Evolutionary conservation across 2,888 invertebrate species (phyloP), one percentile per base, ranked within the genome.

Genomic region (Acrobasis consociella): DNA sequence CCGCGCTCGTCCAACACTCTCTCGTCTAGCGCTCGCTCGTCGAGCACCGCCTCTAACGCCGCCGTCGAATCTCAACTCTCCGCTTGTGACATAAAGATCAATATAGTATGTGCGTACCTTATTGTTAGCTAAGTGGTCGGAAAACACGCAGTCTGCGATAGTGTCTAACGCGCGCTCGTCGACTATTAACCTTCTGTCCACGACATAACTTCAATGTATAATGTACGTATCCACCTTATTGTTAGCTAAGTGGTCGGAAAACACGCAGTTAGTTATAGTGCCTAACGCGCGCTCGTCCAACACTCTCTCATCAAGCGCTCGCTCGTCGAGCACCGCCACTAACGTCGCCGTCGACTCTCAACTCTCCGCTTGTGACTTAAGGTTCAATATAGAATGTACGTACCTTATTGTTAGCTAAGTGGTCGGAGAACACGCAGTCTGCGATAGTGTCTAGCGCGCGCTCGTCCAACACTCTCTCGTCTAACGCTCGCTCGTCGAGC

Each of bases 51-150:
- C 76, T 95, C 95, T 60, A 98, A 87, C 9, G 97, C 97, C 65
- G 97, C 95, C 80, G 97, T 97, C 74, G 98, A 87, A 82, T 97
- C 97, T 71, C 97, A 97, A 46, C 97, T 96, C 86, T 98, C 97
- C 80, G 97, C 97, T 73, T 7, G 7, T 31, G 2, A 31, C 31
- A 22, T 22, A 22, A 22, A 5, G 7, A 5, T 31, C 2, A 2
- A 31, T 31, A 8, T 22, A 31, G 31, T 9, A 50, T 37, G 13
- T 31, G n/a, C 60, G 10, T 62, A 73, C 82, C 80, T 83, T 84
- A 63, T 70, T 74, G 64, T 78, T 79, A 59, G 71, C 63, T 38
- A 71, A 64, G 55, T 74, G 76, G 75, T 49, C 78, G 67, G 73
- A 70, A 17, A 77, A 73, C 62, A 70, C 73, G 77, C 91, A 86